These are phyloP conservation scores for Drosophila peninsularis DNA, from an alignment of 2,888 invertebrate species.

Conservation along the genomic window DNA sequence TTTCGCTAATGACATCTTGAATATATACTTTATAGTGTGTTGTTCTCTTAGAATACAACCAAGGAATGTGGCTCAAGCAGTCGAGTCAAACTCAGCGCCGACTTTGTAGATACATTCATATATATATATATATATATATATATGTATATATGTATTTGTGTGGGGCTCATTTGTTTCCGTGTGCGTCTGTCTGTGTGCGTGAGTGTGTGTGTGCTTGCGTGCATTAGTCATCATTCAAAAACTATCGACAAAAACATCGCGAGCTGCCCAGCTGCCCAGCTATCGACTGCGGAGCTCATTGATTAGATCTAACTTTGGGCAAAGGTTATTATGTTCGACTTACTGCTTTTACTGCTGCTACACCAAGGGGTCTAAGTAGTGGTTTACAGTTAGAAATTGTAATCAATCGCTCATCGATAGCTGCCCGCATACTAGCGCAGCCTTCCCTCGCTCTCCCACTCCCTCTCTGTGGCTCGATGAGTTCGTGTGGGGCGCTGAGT, in stretches of 20 bases:
- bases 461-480: slow-evolving; percentile 15
- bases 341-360: not conserved
- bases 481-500: slow-evolving; percentile 45
- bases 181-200: slow-evolving; percentile 24
- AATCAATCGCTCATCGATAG: slow-evolving; percentile 9
- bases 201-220: slow-evolving; percentile 19
- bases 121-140: slow-evolving; percentile 7
- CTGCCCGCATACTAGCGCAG: not conserved
- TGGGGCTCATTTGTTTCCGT: slow-evolving; percentile 66
- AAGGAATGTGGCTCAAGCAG: slow-evolving; percentile 51
- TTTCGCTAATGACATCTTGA: slow-evolving; percentile 38
- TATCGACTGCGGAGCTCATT: not conserved
- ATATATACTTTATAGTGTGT: not conserved
- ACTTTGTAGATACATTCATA: slow-evolving; percentile 6
- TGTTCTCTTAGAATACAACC: slow-evolving; percentile 27
- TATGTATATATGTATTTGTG: slow-evolving; percentile 33
- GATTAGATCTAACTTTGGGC: not conserved
- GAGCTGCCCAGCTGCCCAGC: slow-evolving; percentile 3
- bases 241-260: slow-evolving; percentile 20
- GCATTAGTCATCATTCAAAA: slow-evolving; percentile 8
- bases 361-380: not conserved
- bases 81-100: slow-evolving; percentile 48
- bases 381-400: not conserved
- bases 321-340: not conserved
- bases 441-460: not conserved